Evolutionary conservation across 1,140 invertebrate species (phyloP).

Genomic region (Zaprionus capensis): DNA sequence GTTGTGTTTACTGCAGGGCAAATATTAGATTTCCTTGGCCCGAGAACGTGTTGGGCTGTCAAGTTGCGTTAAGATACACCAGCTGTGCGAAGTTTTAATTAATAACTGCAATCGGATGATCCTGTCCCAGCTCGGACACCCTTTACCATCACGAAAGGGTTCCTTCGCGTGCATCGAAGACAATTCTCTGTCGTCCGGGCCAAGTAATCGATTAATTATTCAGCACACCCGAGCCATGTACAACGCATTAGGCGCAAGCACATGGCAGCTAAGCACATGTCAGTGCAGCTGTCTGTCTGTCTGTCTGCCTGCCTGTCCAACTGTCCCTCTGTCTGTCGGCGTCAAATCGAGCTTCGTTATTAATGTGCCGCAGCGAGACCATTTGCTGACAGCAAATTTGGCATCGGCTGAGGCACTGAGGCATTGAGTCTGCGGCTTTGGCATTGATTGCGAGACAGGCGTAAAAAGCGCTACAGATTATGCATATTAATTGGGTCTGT

Average conservation of each 20-base stretch:
- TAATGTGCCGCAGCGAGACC: conserved; percentile 58
- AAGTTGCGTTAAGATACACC: conserved; percentile 21
- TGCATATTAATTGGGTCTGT: conserved; percentile 73
- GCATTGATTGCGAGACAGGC: conserved; percentile 44
- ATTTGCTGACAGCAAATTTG: conserved; percentile 68
- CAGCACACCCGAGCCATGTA: conserved; percentile 38
- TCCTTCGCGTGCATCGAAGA: conserved; percentile 53
- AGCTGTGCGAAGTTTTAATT: conserved; percentile 71
- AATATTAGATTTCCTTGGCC: conserved; percentile 64
- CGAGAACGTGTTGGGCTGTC: conserved; percentile 34
- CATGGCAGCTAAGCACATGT: conserved; percentile 69
- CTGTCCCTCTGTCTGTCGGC: background rate
- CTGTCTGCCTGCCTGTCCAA: background rate
- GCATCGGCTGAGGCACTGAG: background rate
- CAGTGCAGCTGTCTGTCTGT: background rate
- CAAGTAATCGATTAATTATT: conserved; percentile 63
- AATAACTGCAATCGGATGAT: conserved; percentile 54
- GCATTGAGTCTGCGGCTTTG: conserved; percentile 42
- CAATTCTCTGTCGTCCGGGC: conserved; percentile 39
- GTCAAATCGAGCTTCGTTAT: conserved; percentile 52
- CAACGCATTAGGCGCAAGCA: conserved; percentile 32
- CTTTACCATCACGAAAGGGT: conserved; percentile 7
- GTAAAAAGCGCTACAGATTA: conserved; percentile 68
- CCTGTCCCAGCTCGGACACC: conserved; percentile 21
- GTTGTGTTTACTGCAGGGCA: conserved; percentile 56